Base-by-base conservation (phyloP, 2,888 invertebrate genomes). In the Pyrrhopygopsis socrates region DNA sequence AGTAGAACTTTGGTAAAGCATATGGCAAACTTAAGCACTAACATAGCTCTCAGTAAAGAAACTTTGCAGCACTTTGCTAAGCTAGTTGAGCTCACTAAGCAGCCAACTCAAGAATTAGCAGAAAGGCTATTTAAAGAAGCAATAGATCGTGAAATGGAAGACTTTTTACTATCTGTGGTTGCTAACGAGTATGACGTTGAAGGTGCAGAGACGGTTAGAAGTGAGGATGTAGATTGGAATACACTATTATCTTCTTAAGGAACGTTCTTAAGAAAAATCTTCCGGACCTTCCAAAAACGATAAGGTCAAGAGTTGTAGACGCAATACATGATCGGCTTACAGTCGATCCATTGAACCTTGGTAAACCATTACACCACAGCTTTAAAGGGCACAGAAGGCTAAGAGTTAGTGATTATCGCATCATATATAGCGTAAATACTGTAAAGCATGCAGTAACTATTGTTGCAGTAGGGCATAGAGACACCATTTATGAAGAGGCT, bases 271-370 rank as follows among this genome's bases (percentile, higher is more conserved):
- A n/a, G n/a, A n/a, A n/a, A n/a, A n/a, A n/a, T n/a, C n/a, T n/a
- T n/a, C n/a, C n/a, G n/a, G n/a, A n/a, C n/a, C n/a, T 58, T 58
- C 58, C 58, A 58, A 58, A 58, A 58, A 58, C 58, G 15, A 58
- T 58, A 58, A 58, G 15, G 58, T 58, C 15, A 58, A 58, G 58
- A 58, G 58, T 58, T 58, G 58, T 9, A 58, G 58, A 58, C 8
- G 15, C 15, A 58, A 18, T 58, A 58, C 6, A 58, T 9, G 58
- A 58, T 6, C 58, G 58, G 15, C 58, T 58, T 58, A 58, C 58
- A 58, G 58, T 58, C 15, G 15, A 58, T 58, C 58, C 58, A 58
- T 9, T 58, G 6, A 18, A 58, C 15, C 15, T 58, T 58, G 58
- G 58, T 58, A 18, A 58, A 58, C 15, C 58, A 18, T 58, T 58